These are phyloP conservation scores for Panthera leo DNA, from an alignment of 2,113 vertebrate species.

Conservation along the genomic window DNA sequence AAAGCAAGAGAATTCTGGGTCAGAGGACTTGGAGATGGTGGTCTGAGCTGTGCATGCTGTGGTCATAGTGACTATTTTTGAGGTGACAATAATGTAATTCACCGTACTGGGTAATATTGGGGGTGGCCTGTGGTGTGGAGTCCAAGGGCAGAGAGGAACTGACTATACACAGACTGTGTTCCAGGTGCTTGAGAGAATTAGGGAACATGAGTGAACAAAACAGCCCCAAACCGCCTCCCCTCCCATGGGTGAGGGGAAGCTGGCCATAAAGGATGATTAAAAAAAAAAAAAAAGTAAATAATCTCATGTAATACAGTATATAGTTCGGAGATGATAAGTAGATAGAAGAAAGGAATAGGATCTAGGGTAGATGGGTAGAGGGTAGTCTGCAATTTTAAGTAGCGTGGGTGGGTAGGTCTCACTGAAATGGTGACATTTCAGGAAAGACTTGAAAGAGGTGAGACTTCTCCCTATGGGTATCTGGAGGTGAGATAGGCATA, in stretches of 20 bases:
- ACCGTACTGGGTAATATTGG: background rate
- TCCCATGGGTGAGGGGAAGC: background rate
- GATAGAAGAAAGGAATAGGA: background rate
- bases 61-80: background rate
- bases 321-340: background rate
- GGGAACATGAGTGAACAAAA: background rate
- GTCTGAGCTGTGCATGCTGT: background rate
- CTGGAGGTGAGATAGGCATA: background rate
- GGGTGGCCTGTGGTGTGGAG: background rate
- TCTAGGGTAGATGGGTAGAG: background rate
- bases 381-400: background rate
- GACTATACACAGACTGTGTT: background rate
- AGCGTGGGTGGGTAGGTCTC: background rate
- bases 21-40: background rate
- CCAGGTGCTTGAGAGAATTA: background rate
- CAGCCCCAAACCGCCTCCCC: background rate
- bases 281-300: background rate
- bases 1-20: too few relatives aligned
- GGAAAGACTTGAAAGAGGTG: background rate
- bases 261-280: background rate
- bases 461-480: background rate
- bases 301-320: background rate
- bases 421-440: background rate
- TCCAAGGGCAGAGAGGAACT: background rate
- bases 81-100: background rate